A percentile compares a stretch with the other conserved stretches of the same genome.
phyloP scores from a whole-genome alignment of 2,888 invertebrate genomes.

The Ormyrus labotus region DNA sequence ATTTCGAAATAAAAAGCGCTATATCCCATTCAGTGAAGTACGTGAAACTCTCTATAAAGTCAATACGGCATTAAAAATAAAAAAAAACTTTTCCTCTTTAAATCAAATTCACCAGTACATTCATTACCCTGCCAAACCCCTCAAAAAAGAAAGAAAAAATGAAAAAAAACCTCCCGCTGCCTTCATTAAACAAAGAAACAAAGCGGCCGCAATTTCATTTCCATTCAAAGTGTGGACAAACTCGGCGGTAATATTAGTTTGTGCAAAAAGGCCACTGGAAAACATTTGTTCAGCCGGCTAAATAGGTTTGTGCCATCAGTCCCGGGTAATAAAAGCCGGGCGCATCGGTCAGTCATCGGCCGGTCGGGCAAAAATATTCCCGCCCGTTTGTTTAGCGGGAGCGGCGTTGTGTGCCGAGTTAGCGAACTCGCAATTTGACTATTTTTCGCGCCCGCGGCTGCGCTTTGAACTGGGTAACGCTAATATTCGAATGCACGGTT shows the following conservation, averaged over 20 bases:
- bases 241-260: background rate
- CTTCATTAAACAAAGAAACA: background rate
- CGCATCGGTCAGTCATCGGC: conserved; percentile 7
- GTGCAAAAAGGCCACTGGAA: conserved; percentile 14
- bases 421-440: conserved; percentile 59
- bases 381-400: conserved; percentile 10
- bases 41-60: conserved; percentile 7
- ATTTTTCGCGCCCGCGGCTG: conserved; percentile 57
- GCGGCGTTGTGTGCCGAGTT: too few species aligned
- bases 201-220: background rate
- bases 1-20: too few species aligned
- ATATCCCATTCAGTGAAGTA: background rate
- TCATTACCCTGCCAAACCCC: too few species aligned
- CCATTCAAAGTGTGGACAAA: background rate
- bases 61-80: background rate
- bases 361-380: conserved; percentile 14
- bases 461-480: conserved; percentile 15
- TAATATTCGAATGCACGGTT: too few species aligned
- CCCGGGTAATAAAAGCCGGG: conserved; percentile 12
- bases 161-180: background rate
- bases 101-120: too few species aligned
- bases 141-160: background rate
- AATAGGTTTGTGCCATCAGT: conserved; percentile 8
- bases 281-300: conserved; percentile 28
- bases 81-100: background rate